A percentile compares a stretch with the other conserved stretches of the same genome.
These are phyloP conservation scores for Otus sunia DNA, from an alignment of 2,113 vertebrate species.

Conservation along the genomic window DNA sequence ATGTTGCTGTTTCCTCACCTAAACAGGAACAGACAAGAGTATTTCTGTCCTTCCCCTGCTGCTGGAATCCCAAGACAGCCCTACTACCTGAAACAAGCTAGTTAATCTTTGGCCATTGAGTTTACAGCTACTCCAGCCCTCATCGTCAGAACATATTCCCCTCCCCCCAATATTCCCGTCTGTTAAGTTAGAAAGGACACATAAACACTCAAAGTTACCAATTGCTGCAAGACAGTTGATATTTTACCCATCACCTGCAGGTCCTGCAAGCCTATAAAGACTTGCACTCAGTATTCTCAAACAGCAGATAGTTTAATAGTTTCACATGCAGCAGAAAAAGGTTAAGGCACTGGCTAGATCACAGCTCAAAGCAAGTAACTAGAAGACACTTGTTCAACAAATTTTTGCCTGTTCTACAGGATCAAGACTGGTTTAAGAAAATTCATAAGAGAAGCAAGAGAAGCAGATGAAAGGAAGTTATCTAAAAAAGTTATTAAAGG, in stretches of 20 bases:
- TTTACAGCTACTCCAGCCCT: not conserved
- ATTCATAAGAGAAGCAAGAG: not conserved
- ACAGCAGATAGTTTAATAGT: not conserved
- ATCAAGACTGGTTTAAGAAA: not conserved
- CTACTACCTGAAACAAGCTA: not conserved
- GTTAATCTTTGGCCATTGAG: not conserved
- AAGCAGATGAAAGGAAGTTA: not conserved
- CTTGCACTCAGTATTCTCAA: not conserved
- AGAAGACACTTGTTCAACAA: not conserved
- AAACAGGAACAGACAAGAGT: not conserved
- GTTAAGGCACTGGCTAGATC: not conserved
- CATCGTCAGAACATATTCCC: rapidly evolving
- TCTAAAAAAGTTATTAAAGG: not conserved
- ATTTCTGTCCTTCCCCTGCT: not conserved
- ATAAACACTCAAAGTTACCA: not conserved
- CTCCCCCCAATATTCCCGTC: not conserved
- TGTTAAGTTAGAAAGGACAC: not conserved
- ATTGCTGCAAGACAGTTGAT: not conserved
- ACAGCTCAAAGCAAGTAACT: not conserved
- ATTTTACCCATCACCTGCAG: not conserved
- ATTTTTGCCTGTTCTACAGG: not conserved
- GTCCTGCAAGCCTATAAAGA: not conserved
- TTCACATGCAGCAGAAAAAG: not conserved
- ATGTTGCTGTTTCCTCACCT: not conserved
- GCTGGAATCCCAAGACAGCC: not conserved